These are phyloP conservation scores for Rutilus rutilus DNA, from an alignment of 2,113 vertebrate genomes.

Conservation along the genomic window DNA sequence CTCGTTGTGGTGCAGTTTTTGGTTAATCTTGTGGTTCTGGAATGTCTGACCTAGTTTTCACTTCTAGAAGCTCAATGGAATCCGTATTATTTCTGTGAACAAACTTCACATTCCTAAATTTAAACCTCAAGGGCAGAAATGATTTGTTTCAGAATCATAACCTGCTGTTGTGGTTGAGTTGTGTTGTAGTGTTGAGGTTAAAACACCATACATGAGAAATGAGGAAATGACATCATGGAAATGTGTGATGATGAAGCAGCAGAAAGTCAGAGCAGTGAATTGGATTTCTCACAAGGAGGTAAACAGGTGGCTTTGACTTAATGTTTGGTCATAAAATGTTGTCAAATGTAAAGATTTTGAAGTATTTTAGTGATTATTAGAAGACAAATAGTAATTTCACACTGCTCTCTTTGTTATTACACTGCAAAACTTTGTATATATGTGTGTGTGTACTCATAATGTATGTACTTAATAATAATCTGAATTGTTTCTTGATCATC, in stretches of 20 bases:
- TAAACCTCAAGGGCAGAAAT: background rate
- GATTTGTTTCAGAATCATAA: background rate
- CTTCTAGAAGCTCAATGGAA: background rate
- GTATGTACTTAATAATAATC: no score
- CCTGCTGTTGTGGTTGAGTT: background rate
- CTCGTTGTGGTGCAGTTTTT: background rate
- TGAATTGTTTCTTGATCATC: no score
- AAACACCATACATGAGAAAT: background rate
- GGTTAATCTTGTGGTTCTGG: background rate
- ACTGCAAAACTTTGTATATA: background rate
- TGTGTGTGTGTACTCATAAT: background rate
- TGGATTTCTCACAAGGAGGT: background rate
- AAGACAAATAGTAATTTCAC: background rate
- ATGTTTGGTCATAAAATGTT: background rate
- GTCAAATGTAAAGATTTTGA: background rate
- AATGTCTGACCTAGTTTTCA: background rate
- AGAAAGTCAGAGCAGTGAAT: background rate
- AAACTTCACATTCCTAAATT: background rate
- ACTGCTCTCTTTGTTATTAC: background rate
- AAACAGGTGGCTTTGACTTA: background rate
- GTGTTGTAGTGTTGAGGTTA: background rate
- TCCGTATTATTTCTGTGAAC: background rate
- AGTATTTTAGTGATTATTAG: background rate
- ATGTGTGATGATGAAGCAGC: background rate
- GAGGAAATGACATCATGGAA: conserved; percentile 24